These are phyloP conservation scores for Brevimyrus niger DNA, from an alignment of 2,113 vertebrate species.

Conservation along the genomic window DNA sequence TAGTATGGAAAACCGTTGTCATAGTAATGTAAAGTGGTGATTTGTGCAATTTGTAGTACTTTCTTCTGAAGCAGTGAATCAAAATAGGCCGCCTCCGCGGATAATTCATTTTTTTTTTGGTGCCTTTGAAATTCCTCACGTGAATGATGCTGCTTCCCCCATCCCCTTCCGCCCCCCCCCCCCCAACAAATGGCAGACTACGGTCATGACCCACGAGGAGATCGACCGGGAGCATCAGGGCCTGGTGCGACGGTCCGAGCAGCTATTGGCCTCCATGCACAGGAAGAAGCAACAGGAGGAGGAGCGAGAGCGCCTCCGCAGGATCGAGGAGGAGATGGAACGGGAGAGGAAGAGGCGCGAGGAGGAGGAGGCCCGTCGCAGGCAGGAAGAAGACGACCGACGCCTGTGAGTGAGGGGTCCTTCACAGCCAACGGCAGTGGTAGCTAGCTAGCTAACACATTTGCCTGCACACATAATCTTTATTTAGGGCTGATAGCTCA, in stretches of 20 bases:
- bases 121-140: background rate
- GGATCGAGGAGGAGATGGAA: slow-evolving; percentile 91
- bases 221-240: slow-evolving; percentile 83
- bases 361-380: slow-evolving; percentile 72
- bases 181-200: slow-evolving; percentile 52
- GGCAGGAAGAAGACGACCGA: slow-evolving; percentile 85
- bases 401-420: slow-evolving; percentile 66
- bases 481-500: background rate
- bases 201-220: slow-evolving; percentile 78
- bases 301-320: slow-evolving; percentile 78
- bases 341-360: slow-evolving; percentile 77
- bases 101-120: background rate
- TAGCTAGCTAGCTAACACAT: background rate
- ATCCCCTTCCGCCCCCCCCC: background rate
- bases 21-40: background rate
- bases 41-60: background rate
- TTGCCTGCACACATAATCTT: background rate
- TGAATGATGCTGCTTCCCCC: background rate
- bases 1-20: background rate
- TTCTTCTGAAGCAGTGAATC: background rate
- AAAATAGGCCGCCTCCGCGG: background rate
- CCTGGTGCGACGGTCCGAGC: slow-evolving; percentile 79
- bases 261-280: slow-evolving; percentile 81
- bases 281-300: slow-evolving; percentile 92
- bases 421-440: background rate